Evolutionary conservation across 2,113 vertebrate species (phyloP).

Genomic region (Salvelinus sp.): DNA sequence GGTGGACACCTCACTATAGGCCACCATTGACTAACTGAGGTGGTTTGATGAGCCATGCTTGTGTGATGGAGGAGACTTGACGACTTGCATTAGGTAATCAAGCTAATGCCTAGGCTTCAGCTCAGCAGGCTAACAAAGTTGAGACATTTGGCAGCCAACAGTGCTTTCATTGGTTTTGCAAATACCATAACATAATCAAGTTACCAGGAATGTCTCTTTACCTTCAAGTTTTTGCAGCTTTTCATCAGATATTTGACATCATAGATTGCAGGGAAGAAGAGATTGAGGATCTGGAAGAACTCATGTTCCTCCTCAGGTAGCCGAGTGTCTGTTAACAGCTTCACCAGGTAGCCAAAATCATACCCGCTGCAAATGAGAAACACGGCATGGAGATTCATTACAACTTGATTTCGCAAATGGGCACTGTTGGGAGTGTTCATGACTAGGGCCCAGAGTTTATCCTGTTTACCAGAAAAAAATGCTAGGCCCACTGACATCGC

Average conservation of each 20-base stretch:
- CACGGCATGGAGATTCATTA: neutral
- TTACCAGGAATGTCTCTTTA: slow-evolving; percentile 46
- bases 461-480: neutral
- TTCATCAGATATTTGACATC: slow-evolving; percentile 99
- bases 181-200: no score
- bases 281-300: slow-evolving; percentile 96
- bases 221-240: slow-evolving; percentile 99
- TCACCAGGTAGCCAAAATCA: slow-evolving; percentile 98
- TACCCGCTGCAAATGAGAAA: slow-evolving; percentile 79
- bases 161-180: no score
- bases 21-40: no score
- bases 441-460: neutral
- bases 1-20: no score
- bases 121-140: no score
- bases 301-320: slow-evolving; percentile 96
- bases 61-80: no score
- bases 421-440: no score
- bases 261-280: slow-evolving; percentile 97
- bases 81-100: no score
- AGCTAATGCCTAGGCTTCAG: no score
- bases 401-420: neutral
- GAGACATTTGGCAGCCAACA: neutral
- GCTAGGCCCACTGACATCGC: neutral
- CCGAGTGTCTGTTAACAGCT: slow-evolving; percentile 91
- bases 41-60: no score